Evolutionary conservation across 2,888 invertebrate species (phyloP).

Genomic region (Scaptomyza cyrtandrae): DNA sequence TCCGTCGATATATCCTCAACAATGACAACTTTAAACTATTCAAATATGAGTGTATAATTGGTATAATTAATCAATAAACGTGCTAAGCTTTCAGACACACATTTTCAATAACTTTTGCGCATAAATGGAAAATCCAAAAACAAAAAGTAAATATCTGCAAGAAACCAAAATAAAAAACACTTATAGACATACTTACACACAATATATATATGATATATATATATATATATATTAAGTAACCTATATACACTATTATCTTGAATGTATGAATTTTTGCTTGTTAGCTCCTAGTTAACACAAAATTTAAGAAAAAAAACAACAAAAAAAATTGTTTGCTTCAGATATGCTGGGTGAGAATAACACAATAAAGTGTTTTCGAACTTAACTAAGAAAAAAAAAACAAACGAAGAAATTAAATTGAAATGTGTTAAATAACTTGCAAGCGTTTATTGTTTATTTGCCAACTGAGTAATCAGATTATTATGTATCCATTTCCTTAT

Average conservation of each 20-base stretch:
- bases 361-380: conserved; percentile 1
- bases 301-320: neutral
- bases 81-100: conserved; percentile 28
- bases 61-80: conserved; percentile 5
- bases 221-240: conserved; percentile 52
- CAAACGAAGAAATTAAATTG: conserved; percentile 10
- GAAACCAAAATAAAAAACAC: conserved; percentile 1
- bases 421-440: conserved; percentile 38
- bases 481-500: conserved; percentile 71
- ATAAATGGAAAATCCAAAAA: conserved; percentile 9
- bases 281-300: conserved; percentile 44
- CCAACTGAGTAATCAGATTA: conserved; percentile 33
- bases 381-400: conserved; percentile 4
- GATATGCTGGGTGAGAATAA: conserved; percentile 14
- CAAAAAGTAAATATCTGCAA: conserved; percentile 22
- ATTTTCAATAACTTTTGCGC: conserved; percentile 37
- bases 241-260: conserved; percentile 62
- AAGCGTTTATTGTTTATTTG: conserved; percentile 44
- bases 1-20: neutral
- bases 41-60: conserved; percentile 15
- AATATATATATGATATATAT: conserved; percentile 38
- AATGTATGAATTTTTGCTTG: conserved; percentile 70
- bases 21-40: conserved; percentile 6
- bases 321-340: conserved; percentile 4
- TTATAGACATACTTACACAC: conserved; percentile 42